Percentiles rank a stretch among this genome's conserved stretches.
Evolutionary conservation across 2,888 invertebrate genomes (phyloP).

Genomic region (Drosophila paranaensis): DNA sequence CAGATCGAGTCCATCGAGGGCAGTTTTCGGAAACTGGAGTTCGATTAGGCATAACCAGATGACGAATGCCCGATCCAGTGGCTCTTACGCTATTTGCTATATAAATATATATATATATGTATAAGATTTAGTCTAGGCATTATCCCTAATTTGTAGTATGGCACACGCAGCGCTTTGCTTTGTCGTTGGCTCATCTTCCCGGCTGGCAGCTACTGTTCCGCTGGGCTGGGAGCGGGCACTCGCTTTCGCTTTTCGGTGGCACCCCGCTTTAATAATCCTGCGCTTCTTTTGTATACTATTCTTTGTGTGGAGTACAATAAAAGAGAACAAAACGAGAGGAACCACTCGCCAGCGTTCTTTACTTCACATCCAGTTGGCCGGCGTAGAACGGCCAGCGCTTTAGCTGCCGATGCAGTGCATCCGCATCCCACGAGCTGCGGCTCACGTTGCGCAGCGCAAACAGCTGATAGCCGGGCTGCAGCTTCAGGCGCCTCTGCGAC

Average conservation of each 20-base stretch:
- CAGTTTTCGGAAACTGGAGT: constrained; percentile 89
- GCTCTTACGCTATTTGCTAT: constrained; percentile 25
- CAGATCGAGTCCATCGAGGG: constrained; percentile 85
- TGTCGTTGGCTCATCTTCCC: constrained; percentile 46
- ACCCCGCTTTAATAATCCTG: constrained; percentile 74
- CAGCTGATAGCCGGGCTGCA: constrained; percentile 60
- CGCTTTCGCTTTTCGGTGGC: constrained; percentile 72
- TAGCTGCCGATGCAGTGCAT: constrained; percentile 64
- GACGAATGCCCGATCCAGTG: neutral
- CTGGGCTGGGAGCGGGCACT: constrained; percentile 49
- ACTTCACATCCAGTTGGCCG: constrained; percentile 45
- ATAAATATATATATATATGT: constrained; percentile 12
- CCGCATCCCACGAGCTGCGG: constrained; percentile 35
- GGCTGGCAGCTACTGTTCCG: constrained; percentile 19
- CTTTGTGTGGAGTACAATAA: constrained; percentile 67
- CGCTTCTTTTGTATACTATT: constrained; percentile 68
- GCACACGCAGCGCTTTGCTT: constrained; percentile 67
- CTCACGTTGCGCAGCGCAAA: constrained; percentile 49
- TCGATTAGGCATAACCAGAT: constrained; percentile 85
- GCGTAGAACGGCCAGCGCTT: constrained; percentile 66
- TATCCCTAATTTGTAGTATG: constrained; percentile 56
- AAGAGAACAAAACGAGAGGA: constrained; percentile 42
- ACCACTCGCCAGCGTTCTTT: constrained; percentile 26
- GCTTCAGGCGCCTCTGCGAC: constrained; percentile 65
- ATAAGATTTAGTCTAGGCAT: constrained; percentile 64